Conservation (phyloP, 2,113 vertebrate genomes). For the Cygnus atratus region DNA sequence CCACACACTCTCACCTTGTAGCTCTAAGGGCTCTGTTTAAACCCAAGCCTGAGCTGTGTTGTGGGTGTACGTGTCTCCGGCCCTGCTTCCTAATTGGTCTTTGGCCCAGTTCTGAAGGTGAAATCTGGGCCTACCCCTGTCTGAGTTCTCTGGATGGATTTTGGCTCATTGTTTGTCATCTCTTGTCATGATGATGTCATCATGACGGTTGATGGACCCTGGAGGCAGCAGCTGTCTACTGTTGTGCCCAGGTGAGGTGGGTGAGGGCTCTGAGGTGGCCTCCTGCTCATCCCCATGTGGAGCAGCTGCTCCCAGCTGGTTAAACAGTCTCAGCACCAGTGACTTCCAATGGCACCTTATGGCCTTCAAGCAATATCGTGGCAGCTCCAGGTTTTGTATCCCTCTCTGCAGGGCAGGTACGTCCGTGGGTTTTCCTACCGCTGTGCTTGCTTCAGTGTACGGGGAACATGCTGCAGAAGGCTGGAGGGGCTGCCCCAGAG, state of each 20-base stretch:
- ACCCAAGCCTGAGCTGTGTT: neutral
- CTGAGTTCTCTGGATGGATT: neutral
- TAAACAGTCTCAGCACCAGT: neutral
- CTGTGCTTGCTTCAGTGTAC: fast-evolving
- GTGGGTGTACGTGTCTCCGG: fast-evolving
- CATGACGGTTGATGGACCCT: neutral
- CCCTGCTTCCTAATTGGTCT: neutral
- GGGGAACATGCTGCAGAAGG: neutral
- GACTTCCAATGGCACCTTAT: neutral
- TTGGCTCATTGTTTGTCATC: neutral
- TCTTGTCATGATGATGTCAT: too few relatives aligned
- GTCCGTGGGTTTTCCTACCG: neutral
- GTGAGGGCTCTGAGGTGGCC: neutral
- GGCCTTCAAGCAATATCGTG: fast-evolving
- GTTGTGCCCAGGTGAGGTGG: neutral
- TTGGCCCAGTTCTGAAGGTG: neutral
- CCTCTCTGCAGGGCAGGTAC: neutral
- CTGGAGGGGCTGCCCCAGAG: neutral
- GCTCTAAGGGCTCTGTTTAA: neutral
- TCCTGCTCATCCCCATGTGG: neutral
- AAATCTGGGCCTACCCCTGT: too few relatives aligned
- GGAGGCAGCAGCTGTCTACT: neutral
- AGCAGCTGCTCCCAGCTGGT: neutral
- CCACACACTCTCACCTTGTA: neutral
- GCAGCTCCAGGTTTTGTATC: neutral